Percentiles rank a stretch among this genome's conserved stretches.
phyloP scores from a whole-genome alignment of 2,888 invertebrate genomes.

The Tetropium fuscum region DNA sequence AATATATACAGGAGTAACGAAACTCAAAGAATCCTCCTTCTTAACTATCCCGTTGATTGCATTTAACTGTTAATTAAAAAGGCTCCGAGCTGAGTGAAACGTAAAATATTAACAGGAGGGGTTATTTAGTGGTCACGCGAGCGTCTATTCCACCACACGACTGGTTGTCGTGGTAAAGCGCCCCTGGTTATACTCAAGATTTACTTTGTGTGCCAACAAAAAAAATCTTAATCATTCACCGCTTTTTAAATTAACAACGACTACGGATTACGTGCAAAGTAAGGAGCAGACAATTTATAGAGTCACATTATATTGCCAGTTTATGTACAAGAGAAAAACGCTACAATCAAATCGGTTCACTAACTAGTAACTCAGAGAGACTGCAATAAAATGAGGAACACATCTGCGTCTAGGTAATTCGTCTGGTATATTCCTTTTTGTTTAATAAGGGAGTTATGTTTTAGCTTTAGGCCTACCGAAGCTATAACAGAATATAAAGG shows the following conservation, averaged over 20 bases:
- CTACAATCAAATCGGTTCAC: too few species aligned
- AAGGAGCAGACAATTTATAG: slow-evolving; percentile 16
- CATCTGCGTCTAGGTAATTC: too few species aligned
- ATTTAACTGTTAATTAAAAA: slow-evolving; percentile 50
- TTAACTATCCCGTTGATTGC: slow-evolving; percentile 43
- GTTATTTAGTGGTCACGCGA: slow-evolving; percentile 50
- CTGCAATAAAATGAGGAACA: too few species aligned
- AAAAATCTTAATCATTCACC: slow-evolving; percentile 22
- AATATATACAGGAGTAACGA: too few species aligned
- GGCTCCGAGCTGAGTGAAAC: slow-evolving; percentile 40
- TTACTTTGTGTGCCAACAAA: slow-evolving; percentile 30
- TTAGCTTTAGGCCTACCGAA: too few species aligned
- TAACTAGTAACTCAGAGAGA: too few species aligned
- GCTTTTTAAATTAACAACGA: slow-evolving; percentile 24
- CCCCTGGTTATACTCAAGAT: slow-evolving; percentile 38
- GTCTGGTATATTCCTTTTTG: too few species aligned
- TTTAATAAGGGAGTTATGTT: too few species aligned
- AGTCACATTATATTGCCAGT: slow-evolving; percentile 5
- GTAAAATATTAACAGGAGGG: slow-evolving; percentile 48
- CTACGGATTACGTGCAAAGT: slow-evolving; percentile 23
- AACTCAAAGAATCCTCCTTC: neutral
- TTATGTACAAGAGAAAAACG: too few species aligned
- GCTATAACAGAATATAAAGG: too few species aligned
- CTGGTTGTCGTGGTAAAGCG: slow-evolving; percentile 38
- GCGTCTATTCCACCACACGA: slow-evolving; percentile 40